Conservation (phyloP, 2,797 vertebrate genomes). For the Labroides dimidiatus region DNA sequence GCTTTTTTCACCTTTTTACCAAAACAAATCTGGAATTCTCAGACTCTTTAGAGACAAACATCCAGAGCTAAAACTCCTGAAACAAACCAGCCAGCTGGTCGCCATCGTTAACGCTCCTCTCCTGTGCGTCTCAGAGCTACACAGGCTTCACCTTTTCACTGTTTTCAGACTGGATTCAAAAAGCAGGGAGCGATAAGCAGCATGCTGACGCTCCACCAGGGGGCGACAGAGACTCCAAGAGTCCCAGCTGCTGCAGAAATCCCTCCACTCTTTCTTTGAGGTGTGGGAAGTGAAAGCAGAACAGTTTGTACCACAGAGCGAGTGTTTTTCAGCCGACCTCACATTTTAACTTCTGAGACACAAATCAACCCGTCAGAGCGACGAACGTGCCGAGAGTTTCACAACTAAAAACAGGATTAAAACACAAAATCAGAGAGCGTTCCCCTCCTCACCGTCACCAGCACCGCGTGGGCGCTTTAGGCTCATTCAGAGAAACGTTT, state of each 20-base stretch:
- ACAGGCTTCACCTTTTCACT: too few relatives aligned
- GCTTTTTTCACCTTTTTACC: background rate
- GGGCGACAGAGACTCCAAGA: slow-evolving; percentile 38
- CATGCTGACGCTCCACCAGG: slow-evolving; percentile 57
- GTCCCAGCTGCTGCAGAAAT: background rate
- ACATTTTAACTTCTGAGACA: background rate
- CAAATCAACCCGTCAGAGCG: too few relatives aligned
- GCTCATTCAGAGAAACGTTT: slow-evolving; percentile 65
- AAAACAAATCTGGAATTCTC: slow-evolving; percentile 24
- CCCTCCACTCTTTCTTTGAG: background rate
- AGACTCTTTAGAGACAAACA: slow-evolving; percentile 18
- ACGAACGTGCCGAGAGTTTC: too few relatives aligned
- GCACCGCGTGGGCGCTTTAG: slow-evolving; percentile 49
- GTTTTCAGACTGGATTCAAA: too few relatives aligned
- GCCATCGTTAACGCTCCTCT: too few relatives aligned
- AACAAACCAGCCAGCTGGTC: slow-evolving; percentile 76
- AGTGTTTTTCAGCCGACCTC: background rate
- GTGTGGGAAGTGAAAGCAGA: background rate
- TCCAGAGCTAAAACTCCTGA: slow-evolving; percentile 8
- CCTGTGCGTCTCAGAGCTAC: too few relatives aligned
- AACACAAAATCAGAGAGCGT: background rate
- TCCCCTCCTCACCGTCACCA: slow-evolving; percentile 62
- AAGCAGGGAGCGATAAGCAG: too few relatives aligned
- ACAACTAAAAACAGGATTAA: background rate
- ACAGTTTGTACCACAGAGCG: slow-evolving; percentile 31